phyloP scores from a whole-genome alignment of 1,140 invertebrate genomes.

The Tribolium madens region DNA sequence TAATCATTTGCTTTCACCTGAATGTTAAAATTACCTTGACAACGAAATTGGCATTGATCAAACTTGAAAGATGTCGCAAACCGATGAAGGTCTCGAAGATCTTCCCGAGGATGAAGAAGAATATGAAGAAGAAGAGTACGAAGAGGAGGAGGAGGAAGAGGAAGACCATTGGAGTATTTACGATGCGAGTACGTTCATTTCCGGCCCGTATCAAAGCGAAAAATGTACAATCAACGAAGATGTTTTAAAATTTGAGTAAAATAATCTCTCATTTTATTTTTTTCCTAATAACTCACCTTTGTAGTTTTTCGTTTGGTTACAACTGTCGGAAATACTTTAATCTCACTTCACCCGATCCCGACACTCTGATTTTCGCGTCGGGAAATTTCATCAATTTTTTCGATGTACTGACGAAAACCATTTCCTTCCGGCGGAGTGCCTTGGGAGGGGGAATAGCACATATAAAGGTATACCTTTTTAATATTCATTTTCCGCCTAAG shows the following conservation, averaged over 20 bases:
- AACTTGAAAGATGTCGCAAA: constrained; percentile 54
- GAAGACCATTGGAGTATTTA: constrained; percentile 55
- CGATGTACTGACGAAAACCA: constrained; percentile 73
- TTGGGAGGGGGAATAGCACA: constrained; percentile 84
- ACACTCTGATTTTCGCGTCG: constrained; percentile 81
- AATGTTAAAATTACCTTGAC: not conserved
- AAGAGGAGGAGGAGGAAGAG: constrained; percentile 54
- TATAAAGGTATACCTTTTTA: constrained; percentile 71
- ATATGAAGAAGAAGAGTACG: constrained; percentile 49
- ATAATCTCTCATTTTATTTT: not conserved
- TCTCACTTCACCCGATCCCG: constrained; percentile 78
- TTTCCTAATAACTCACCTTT: constrained; percentile 42
- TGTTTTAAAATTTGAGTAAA: constrained; percentile 64
- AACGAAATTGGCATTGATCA: constrained; percentile 21
- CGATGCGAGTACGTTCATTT: constrained; percentile 60
- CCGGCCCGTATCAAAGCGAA: constrained; percentile 58
- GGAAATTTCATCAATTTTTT: constrained; percentile 86
- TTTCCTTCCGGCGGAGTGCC: constrained; percentile 77
- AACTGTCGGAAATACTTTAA: constrained; percentile 86
- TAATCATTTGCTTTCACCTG: constrained; percentile 28
- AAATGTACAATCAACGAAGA: constrained; percentile 59
- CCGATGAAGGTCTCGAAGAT: constrained; percentile 52
- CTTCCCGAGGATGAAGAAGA: constrained; percentile 49
- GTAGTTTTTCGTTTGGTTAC: constrained; percentile 88
- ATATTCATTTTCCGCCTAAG: not conserved